Conservation (phyloP, 2,113 vertebrate species). For the Petrocephalus microphthalmus region DNA sequence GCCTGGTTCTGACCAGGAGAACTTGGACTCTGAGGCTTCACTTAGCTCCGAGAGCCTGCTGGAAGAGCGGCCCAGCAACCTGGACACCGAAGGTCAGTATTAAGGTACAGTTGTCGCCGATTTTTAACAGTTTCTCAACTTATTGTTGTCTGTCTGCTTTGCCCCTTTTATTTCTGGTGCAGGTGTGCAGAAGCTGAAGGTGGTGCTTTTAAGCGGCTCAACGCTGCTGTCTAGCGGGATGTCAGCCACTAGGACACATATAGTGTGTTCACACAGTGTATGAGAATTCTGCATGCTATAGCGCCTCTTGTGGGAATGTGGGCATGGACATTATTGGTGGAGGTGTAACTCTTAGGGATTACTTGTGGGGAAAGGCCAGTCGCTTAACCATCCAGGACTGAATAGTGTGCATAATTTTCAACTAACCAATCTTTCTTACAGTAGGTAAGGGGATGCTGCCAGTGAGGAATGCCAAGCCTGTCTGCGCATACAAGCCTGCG, state of each 20-base stretch:
- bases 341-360: neutral
- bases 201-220: slow-evolving; percentile 52
- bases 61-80: slow-evolving; percentile 65
- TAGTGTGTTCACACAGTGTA: slow-evolving; percentile 30
- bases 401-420: neutral
- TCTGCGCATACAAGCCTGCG: slow-evolving; percentile 33
- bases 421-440: neutral
- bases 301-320: neutral
- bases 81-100: slow-evolving; percentile 82
- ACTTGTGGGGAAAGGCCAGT: neutral
- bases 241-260: slow-evolving; percentile 31
- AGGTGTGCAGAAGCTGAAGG: slow-evolving; percentile 60
- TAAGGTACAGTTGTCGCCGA: slow-evolving; percentile 51
- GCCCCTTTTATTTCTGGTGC: slow-evolving; percentile 57
- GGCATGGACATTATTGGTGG: neutral
- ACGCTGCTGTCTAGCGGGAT: slow-evolving; percentile 63
- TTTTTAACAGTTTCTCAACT: slow-evolving; percentile 17
- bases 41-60: slow-evolving; percentile 90
- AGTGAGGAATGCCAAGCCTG: slow-evolving; percentile 35
- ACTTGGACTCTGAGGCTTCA: slow-evolving; percentile 83
- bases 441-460: slow-evolving; percentile 39
- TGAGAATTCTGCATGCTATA: slow-evolving; percentile 14
- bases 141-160: slow-evolving; percentile 45
- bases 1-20: slow-evolving; percentile 88
- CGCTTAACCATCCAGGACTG: neutral